Base-by-base conservation (phyloP, 2,888 invertebrate genomes). In the Flabesymbios commensalis region DNA sequence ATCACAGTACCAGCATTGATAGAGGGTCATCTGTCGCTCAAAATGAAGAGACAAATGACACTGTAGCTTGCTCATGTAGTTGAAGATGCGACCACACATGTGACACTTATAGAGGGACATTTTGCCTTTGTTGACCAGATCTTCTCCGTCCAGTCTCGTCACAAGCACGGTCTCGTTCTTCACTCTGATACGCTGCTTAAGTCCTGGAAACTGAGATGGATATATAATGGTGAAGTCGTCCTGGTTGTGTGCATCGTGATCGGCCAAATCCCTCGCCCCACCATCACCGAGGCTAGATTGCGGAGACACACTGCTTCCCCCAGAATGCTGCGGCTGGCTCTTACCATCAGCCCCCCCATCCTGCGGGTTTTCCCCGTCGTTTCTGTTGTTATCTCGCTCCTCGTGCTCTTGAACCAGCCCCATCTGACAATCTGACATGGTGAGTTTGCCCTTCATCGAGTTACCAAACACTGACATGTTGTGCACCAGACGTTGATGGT, bases 101-200 rank as follows among this genome's bases (percentile, higher is more conserved):
- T 81, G 76, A 67, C 82, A 82, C 70, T 78, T 78, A 65, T 74
- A 82, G 32, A 80, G 70, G 19, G 78, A 75, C n/a, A 74, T 65
- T 42, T 72, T 70, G 52, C 73, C 70, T 3, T 78, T 78, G 14
- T 70, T 74, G n/a, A 63, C 55, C 24, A 72, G 51, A 61, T 78
- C 75, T 3, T 76, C 58, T 0, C 80, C 80, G 56, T 81, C 79
- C 26, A 81, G 61, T 28, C 77, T 60, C 0, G 78, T 76, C 2
- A 78, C 74, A 24, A 82, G 57, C 31, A 79, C 72, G n/a, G 78
- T 77, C 63, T 80, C 80, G 56, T 75, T 76, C 32, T 69, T 65
- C 41, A 78, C 70, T 39, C 70, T 69, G 43, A 78, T 67, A 24
- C 62, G 55, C 10, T 64, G 59, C 47, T 61, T 61, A 14, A 53